Conservation (phyloP, 2,113 vertebrate genomes). For the Calonectris borealis region DNA sequence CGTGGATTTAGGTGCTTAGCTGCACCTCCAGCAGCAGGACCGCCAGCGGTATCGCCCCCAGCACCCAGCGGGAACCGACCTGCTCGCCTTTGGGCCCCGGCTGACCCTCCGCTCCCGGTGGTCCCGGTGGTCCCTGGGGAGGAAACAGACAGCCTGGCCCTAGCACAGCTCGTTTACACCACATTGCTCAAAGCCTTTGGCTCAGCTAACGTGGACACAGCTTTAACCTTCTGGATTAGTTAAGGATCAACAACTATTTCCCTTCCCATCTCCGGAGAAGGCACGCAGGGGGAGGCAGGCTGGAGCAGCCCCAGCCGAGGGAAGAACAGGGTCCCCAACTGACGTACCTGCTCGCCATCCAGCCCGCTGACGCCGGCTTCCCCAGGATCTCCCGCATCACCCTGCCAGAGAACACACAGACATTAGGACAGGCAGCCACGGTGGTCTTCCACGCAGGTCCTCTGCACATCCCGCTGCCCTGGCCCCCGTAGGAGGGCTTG, state of each 20-base stretch:
- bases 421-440: neutral
- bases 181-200: neutral
- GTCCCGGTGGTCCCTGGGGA: constrained; percentile 77
- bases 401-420: constrained; percentile 36
- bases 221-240: neutral
- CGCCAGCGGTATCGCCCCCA: neutral
- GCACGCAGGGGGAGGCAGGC: rapidly evolving
- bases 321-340: neutral
- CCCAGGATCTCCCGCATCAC: neutral
- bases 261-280: neutral
- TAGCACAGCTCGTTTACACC: neutral
- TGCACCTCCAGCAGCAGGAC: neutral
- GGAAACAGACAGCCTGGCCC: neutral
- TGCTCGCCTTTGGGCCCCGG: constrained; percentile 81
- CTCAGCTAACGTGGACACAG: neutral
- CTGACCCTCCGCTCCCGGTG: constrained; percentile 70
- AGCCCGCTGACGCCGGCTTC: constrained; percentile 14
- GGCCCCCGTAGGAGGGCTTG: neutral
- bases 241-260: neutral
- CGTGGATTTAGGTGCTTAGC: neutral
- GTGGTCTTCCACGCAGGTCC: neutral
- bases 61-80: constrained; percentile 66
- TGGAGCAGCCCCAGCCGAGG: neutral
- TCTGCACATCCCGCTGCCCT: neutral
- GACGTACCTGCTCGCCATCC: constrained; percentile 68